Evolutionary conservation across 2,113 vertebrate genomes (phyloP).

Genomic region (Oreotrochilus melanogaster): DNA sequence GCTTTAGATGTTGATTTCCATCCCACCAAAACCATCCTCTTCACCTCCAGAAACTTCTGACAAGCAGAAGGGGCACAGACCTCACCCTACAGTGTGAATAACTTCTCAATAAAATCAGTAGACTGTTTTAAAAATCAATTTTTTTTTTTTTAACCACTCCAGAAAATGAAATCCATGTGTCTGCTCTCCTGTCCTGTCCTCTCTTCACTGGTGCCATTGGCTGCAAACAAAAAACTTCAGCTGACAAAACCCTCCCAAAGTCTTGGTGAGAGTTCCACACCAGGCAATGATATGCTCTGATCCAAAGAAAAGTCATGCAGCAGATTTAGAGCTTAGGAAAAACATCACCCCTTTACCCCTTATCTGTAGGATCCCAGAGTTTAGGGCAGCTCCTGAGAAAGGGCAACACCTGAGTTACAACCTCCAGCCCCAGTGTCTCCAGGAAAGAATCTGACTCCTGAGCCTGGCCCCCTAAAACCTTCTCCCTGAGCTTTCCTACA

Average conservation of each 20-base stretch:
- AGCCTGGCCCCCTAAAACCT: background rate
- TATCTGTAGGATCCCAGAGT: background rate
- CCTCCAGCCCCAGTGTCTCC: background rate
- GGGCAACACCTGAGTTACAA: background rate
- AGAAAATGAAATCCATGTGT: background rate
- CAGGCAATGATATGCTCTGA: background rate
- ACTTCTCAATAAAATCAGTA: background rate
- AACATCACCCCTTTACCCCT: background rate
- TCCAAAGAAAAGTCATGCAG: background rate
- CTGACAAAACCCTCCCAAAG: background rate
- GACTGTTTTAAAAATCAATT: accelerated
- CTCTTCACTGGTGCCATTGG: background rate
- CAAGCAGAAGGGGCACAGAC: background rate
- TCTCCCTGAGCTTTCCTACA: background rate
- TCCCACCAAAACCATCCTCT: background rate
- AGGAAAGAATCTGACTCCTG: background rate
- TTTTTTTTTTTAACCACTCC: background rate
- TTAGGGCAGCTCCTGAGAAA: background rate
- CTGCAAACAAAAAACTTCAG: background rate
- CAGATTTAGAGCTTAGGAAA: background rate
- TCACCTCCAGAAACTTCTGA: background rate
- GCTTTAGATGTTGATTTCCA: background rate
- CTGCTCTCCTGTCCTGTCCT: background rate
- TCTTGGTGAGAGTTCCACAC: background rate
- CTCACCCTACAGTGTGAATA: background rate